Percentiles rank a stretch among this genome's conserved stretches.
Conservation (phyloP, 2,888 invertebrate species). For the Alviniconcha strummeri region DNA sequence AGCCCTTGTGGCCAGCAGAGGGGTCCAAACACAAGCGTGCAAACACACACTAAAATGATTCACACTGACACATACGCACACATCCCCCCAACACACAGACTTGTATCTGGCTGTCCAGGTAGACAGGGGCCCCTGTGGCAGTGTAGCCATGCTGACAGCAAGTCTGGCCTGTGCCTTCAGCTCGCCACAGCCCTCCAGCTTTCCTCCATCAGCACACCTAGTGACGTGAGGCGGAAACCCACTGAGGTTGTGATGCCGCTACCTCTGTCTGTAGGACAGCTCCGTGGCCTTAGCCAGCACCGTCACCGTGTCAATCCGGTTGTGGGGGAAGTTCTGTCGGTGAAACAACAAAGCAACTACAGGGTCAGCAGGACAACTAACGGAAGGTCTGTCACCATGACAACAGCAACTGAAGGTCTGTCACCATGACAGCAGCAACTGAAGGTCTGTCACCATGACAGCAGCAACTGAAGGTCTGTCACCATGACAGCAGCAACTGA, state of each 20-base stretch:
- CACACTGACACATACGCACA: not conserved
- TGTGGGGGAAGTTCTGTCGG: constrained; percentile 86
- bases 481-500: too few relatives aligned
- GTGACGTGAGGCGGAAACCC: not conserved
- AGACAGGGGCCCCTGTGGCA: not conserved
- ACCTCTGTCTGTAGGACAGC: constrained; percentile 40
- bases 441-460: too few relatives aligned
- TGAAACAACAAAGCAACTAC: not conserved
- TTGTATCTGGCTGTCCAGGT: not conserved
- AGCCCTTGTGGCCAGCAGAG: too few relatives aligned
- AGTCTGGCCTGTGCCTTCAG: not conserved
- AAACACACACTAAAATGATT: not conserved
- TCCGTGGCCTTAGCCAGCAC: constrained; percentile 78
- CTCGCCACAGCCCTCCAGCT: not conserved
- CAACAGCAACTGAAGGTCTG: too few relatives aligned
- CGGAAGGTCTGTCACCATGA: not conserved
- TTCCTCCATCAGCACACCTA: too few relatives aligned
- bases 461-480: too few relatives aligned
- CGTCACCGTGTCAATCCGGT: constrained; percentile 83
- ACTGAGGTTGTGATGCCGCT: not conserved
- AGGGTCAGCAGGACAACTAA: not conserved
- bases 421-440: too few relatives aligned
- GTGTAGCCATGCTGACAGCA: not conserved
- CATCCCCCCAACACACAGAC: not conserved
- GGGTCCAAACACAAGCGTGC: not conserved